These are phyloP conservation scores for Hoplostethus atlanticus DNA, from an alignment of 2,797 vertebrate genomes.

Conservation along the genomic window DNA sequence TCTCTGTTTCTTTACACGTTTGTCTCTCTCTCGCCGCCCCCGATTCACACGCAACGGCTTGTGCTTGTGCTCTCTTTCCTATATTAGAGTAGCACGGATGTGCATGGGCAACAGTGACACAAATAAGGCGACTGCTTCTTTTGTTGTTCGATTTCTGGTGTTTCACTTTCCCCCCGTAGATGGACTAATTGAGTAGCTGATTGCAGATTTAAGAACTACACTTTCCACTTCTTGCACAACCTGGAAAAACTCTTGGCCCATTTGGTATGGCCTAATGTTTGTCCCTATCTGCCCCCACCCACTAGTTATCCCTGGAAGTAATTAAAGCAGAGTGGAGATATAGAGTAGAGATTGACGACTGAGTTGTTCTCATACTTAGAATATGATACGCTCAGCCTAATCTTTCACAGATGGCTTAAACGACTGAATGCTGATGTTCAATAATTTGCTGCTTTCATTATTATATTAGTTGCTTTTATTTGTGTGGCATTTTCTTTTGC, in stretches of 20 bases:
- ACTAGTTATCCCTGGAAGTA: slow-evolving; percentile 37
- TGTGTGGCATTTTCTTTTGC: slow-evolving; percentile 17
- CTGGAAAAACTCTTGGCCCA: slow-evolving; percentile 10
- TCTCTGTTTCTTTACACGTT: slow-evolving; percentile 2
- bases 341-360: slow-evolving; percentile 33
- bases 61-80: slow-evolving; percentile 54
- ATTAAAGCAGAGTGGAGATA: slow-evolving; percentile 49
- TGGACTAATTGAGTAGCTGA: slow-evolving; percentile 2
- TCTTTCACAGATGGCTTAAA: slow-evolving; percentile 61
- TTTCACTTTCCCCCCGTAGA: neutral
- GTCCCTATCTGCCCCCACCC: slow-evolving; percentile 23
- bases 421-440: slow-evolving; percentile 40
- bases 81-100: neutral
- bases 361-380: slow-evolving; percentile 41
- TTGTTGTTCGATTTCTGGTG: neutral
- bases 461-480: slow-evolving; percentile 16
- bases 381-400: slow-evolving; percentile 53
- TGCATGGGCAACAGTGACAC: neutral
- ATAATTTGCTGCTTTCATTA: slow-evolving; percentile 3
- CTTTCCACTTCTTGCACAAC: slow-evolving; percentile 35
- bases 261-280: slow-evolving; percentile 16
- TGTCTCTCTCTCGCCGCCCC: neutral
- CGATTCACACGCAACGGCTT: neutral
- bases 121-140: neutral
- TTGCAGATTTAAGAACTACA: neutral